These are phyloP conservation scores for Lithobius niger DNA, from an alignment of 1,140 invertebrate genomes.

Conservation along the genomic window DNA sequence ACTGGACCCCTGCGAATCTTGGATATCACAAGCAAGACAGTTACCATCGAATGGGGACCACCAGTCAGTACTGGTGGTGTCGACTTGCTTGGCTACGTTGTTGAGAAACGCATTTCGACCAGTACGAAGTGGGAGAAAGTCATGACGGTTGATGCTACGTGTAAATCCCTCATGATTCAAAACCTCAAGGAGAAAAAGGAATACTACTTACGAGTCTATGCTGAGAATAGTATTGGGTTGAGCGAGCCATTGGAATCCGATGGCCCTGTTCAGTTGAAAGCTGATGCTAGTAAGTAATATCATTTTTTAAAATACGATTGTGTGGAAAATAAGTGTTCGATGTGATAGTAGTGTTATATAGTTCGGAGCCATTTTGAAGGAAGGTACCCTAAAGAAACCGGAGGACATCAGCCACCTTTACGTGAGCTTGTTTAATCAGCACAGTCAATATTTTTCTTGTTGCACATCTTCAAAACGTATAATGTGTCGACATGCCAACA, in stretches of 20 bases:
- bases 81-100: slow-evolving; percentile 73
- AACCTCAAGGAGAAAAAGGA: slow-evolving; percentile 80
- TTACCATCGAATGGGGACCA: slow-evolving; percentile 71
- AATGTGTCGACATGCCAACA: too few relatives aligned
- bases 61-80: slow-evolving; percentile 71
- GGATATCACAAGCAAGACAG: slow-evolving; percentile 68
- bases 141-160: slow-evolving; percentile 61
- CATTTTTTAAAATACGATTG: too few relatives aligned
- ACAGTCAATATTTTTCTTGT: too few relatives aligned
- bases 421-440: too few relatives aligned
- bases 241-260: slow-evolving; percentile 65
- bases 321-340: too few relatives aligned
- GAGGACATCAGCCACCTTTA: too few relatives aligned
- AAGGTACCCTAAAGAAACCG: too few relatives aligned
- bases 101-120: slow-evolving; percentile 69
- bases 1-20: slow-evolving; percentile 50
- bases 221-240: slow-evolving; percentile 77
- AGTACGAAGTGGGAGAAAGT: slow-evolving; percentile 79
- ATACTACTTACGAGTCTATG: slow-evolving; percentile 78
- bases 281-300: slow-evolving; percentile 75
- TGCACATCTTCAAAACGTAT: too few relatives aligned
- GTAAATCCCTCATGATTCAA: slow-evolving; percentile 59
- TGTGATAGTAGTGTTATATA: too few relatives aligned
- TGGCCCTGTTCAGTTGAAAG: slow-evolving; percentile 62
- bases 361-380: too few relatives aligned